Evolutionary conservation across 64 coral and sea anemone species (phyloP), one percentile per base, ranked within the genome.

Genomic region (Stichodactyla mertensii): DNA sequence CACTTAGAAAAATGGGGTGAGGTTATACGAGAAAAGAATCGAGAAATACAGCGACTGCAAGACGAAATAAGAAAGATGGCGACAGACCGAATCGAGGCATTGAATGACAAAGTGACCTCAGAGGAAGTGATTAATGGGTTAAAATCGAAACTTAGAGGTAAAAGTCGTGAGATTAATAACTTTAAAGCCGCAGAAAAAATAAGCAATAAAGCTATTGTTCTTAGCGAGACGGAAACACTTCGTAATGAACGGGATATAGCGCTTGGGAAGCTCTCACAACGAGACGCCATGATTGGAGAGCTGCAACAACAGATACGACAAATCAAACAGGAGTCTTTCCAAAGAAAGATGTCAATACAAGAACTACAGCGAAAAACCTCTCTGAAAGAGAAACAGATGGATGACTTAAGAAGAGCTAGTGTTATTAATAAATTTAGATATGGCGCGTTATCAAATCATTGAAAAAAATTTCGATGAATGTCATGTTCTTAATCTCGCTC

Each of bases 121-220:
- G 86, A 96, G 57, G 56, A 61, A 66, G 28, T 85, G 8, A 89
- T 96, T 11, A 61, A 57, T 52, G 79, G 87, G 10, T 55, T 96
- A 52, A 96, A 96, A 36, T 85, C 70, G 7, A 96, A 86, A 80
- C 79, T 96, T 23, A 86, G 87, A 52, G 84, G 83, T 24, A 96
- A 93, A 23, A 82, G 70, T 6, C 64, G 85, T 1, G 78, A 93
- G 78, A 80, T 96, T 61, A 87, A 77, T 64, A 82, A 89, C 20
- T 79, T 85, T 57, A 88, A 87, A 23, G 54, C 69, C 53, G 52
- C 91, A 26, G 94, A 93, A 71, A 87, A 89, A 86, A 52, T 93
- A 52, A 91, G 87, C n/a, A 93, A 90, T 70, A 96, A 93, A 81
- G 94, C 94, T 7, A 85, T 64, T 52, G 71, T 96, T 87, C 91